phyloP scores from a whole-genome alignment of 1,140 invertebrate species.

The Drosophila ficusphila region DNA sequence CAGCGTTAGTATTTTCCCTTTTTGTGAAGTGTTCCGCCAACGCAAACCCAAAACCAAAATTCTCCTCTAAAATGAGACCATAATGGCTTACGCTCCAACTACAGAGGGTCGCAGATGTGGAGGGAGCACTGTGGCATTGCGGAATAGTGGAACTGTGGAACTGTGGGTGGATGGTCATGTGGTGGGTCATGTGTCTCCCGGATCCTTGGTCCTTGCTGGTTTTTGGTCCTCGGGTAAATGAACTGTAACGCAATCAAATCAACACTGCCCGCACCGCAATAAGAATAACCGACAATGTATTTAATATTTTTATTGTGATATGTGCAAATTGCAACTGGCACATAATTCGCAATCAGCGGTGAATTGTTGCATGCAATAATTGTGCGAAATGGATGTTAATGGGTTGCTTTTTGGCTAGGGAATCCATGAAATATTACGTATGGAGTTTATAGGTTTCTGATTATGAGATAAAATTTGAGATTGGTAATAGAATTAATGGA shows the following conservation, averaged over 20 bases:
- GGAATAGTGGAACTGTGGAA: too few species aligned
- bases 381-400: constrained; percentile 29
- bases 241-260: constrained; percentile 83
- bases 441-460: too few species aligned
- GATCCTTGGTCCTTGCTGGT: not conserved
- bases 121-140: not conserved
- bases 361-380: constrained; percentile 51
- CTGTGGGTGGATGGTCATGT: not conserved
- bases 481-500: too few species aligned
- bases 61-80: constrained; percentile 60
- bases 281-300: constrained; percentile 56
- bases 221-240: constrained; percentile 68
- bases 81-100: constrained; percentile 54
- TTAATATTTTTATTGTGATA: constrained; percentile 71
- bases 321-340: constrained; percentile 21
- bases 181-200: constrained; percentile 25
- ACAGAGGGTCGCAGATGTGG: constrained; percentile 6
- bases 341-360: constrained; percentile 56
- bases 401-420: not conserved
- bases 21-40: not conserved
- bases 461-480: too few species aligned
- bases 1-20: too few species aligned
- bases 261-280: constrained; percentile 55
- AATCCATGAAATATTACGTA: not conserved
- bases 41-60: constrained; percentile 44